Evolutionary conservation across 2,113 vertebrate genomes (phyloP), one percentile per base, ranked within the genome.

Genomic region (Epinephelus fuscoguttatus): DNA sequence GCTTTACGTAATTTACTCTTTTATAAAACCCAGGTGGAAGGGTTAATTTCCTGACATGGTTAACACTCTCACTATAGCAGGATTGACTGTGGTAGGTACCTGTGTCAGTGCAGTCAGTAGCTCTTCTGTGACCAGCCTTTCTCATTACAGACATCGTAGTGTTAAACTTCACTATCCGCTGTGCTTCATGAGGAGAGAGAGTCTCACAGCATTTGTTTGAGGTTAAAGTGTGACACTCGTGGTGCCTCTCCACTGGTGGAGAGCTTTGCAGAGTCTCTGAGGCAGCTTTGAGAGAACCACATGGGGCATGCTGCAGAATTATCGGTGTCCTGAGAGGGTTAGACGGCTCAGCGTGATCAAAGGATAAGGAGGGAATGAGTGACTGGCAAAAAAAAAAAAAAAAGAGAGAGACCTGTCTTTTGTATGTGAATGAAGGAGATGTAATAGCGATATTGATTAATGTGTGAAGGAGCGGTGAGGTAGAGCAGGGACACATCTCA

Each of bases 401-500:
- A 72, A 55, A 77, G 47, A 78, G 55, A 18, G 71, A 84, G 84
- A 86, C 70, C 59, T 69, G 80, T 86, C 89, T 94, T 94, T 93
- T 90, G 89, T 92, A 85, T 84, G 56, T 56, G 79, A 82, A 82
- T 74, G 84, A 91, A 79, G 84, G 84, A 93, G 91, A 93, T 89
- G 85, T 89, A 89, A 89, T 91, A 89, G 71, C 85, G 85, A 92
- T 94, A 91, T 88, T 92, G 91, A 94, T 93, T 93, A 72, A 91
- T 67, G 61, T 67, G 57, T 78, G 88, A 52, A 82, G 63, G 45
- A 78, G 72, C 72, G 56, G 80, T 42, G 23, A 84, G 79, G 66
- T 66, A 81, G 76, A 88, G 80, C 73, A 63, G 87, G 60, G 63
- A 81, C 69, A 33, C 42, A 40, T 81, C 73, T 75, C 45, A 56